Conservation (phyloP, 1,140 invertebrate genomes). For the Antheraea mylitta region DNA sequence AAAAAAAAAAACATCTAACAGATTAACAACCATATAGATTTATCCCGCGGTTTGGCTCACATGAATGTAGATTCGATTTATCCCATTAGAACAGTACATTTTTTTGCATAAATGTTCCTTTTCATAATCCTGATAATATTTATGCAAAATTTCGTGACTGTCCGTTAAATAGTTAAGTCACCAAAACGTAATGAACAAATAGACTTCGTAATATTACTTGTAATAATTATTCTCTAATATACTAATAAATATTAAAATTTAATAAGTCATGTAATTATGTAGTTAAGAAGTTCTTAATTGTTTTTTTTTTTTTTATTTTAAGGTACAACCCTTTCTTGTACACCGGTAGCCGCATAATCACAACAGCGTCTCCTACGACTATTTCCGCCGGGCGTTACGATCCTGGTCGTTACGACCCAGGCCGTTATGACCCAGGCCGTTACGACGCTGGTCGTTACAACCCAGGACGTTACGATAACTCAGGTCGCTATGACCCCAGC, state of each 20-base stretch:
- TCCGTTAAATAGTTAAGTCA: too few relatives aligned
- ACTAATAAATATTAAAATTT: background rate
- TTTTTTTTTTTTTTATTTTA: conserved; percentile 6
- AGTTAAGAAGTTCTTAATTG: background rate
- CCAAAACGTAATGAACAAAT: too few relatives aligned
- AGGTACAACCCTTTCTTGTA: conserved; percentile 34
- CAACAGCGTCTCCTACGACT: conserved; percentile 11
- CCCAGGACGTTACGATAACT: conserved; percentile 37
- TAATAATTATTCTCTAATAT: background rate
- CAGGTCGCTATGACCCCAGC: conserved; percentile 42
- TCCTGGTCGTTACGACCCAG: conserved; percentile 32
- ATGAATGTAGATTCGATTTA: too few relatives aligned
- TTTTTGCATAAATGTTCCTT: too few relatives aligned
- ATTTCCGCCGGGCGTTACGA: conserved; percentile 23
- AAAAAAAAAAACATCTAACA: background rate
- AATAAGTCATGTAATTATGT: background rate
- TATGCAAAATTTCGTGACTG: too few relatives aligned
- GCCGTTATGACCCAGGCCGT: conserved; percentile 41
- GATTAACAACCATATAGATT: too few relatives aligned
- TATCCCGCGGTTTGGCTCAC: too few relatives aligned
- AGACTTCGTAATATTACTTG: too few relatives aligned
- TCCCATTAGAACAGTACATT: too few relatives aligned
- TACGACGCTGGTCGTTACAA: conserved; percentile 41
- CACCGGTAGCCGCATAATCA: background rate
- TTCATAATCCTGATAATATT: too few relatives aligned